phyloP scores from a whole-genome alignment of 2,888 invertebrate genomes.

The Lasioglossum marginatum region DNA sequence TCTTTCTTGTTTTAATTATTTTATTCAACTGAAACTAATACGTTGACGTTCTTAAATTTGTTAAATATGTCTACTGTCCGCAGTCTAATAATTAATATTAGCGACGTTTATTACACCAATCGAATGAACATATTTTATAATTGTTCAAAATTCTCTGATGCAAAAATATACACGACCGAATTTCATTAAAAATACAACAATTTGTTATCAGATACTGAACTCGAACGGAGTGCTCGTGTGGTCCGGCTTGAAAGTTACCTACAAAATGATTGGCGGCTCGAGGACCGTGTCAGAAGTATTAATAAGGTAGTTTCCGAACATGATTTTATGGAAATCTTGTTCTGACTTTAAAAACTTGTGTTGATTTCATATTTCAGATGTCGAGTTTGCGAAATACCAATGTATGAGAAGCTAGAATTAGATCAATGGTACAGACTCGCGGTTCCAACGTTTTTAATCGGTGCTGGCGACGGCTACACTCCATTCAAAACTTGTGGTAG shows the following conservation, averaged over 20 bases:
- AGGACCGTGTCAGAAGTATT: constrained; percentile 68
- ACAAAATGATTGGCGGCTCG: constrained; percentile 60
- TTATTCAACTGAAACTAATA: too few species aligned
- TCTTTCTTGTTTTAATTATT: too few species aligned
- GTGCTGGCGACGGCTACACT: constrained; percentile 90
- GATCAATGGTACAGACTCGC: constrained; percentile 88
- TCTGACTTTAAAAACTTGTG: background rate
- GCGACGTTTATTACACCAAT: background rate
- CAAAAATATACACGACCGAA: too few species aligned
- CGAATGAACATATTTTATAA: too few species aligned
- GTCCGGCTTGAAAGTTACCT: constrained; percentile 77
- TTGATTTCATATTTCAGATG: constrained; percentile 83
- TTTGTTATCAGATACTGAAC: constrained; percentile 68
- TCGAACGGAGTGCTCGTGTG: constrained; percentile 68
- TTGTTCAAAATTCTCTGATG: background rate
- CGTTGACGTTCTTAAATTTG: background rate
- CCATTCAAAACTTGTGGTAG: constrained; percentile 85
- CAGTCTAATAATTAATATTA: background rate
- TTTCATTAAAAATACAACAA: background rate
- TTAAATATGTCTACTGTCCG: too few species aligned
- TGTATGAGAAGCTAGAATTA: constrained; percentile 87
- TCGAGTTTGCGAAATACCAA: constrained; percentile 88
- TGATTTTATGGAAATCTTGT: background rate
- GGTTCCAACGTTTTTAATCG: constrained; percentile 83
- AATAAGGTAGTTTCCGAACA: constrained; percentile 70